These are phyloP conservation scores for Magallana angulata DNA, from an alignment of 1,140 invertebrate species.

Conservation along the genomic window DNA sequence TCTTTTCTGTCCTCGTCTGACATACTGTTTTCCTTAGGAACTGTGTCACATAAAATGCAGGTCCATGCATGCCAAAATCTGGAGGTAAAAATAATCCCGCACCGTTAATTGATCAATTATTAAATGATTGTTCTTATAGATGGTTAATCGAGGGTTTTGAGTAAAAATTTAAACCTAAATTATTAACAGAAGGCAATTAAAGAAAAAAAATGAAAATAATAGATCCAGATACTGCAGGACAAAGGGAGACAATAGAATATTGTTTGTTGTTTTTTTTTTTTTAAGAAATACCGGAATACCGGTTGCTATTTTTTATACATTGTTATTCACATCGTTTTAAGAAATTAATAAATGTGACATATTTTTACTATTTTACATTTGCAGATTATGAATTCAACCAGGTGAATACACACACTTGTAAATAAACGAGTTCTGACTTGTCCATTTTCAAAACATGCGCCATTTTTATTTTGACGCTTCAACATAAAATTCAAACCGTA, in stretches of 20 bases:
- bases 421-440: not conserved
- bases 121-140: not conserved
- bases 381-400: not conserved
- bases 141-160: not conserved
- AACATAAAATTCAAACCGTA: not conserved
- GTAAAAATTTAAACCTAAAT: not conserved
- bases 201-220: not conserved
- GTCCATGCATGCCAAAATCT: not conserved
- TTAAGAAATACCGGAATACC: too few species aligned
- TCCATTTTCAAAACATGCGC: conserved; percentile 4
- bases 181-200: not conserved
- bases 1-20: not conserved
- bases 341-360: not conserved
- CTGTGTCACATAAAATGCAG: conserved; percentile 19
- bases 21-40: conserved; percentile 35
- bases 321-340: too few species aligned
- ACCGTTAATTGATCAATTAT: not conserved
- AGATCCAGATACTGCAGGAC: not conserved
- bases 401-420: not conserved
- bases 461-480: conserved; percentile 9
- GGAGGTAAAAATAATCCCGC: conserved; percentile 26
- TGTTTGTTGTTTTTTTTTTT: not conserved
- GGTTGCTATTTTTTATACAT: too few species aligned
- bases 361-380: not conserved
- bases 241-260: not conserved